Conservation (phyloP, 2,888 invertebrate genomes). For the Polymixis lichenea region DNA sequence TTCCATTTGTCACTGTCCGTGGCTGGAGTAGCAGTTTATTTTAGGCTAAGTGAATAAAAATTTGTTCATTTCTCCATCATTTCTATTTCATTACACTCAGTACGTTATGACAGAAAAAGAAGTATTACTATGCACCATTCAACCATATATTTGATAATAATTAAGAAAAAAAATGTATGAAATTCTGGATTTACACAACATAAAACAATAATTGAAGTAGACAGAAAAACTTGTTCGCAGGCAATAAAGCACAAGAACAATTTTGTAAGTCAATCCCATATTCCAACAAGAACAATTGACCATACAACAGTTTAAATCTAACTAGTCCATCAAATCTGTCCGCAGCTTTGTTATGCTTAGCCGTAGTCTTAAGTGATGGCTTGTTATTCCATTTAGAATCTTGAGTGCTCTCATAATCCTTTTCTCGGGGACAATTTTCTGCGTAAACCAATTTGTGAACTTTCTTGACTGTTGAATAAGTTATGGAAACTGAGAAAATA, state of each 20-base stretch:
- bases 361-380: conserved; percentile 3
- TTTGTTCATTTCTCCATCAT: neutral
- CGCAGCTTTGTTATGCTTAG: neutral
- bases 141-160: too few relatives aligned
- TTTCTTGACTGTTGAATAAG: conserved; percentile 26
- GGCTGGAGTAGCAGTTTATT: conserved; percentile 11
- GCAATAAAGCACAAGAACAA: too few relatives aligned
- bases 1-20: conserved; percentile 10
- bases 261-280: neutral
- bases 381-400: conserved; percentile 22
- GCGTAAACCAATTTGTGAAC: conserved; percentile 6
- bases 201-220: neutral
- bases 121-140: too few relatives aligned
- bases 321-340: neutral
- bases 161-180: too few relatives aligned
- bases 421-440: conserved; percentile 14
- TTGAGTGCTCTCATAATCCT: conserved; percentile 37
- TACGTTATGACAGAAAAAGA: too few relatives aligned
- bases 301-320: conserved; percentile 13
- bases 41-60: conserved; percentile 8
- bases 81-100: neutral
- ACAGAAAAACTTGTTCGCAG: neutral
- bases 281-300: neutral
- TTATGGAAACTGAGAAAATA: too few relatives aligned
- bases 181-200: neutral